phyloP scores from a whole-genome alignment of 2,113 vertebrate species.

The Aphelocoma coerulescens region DNA sequence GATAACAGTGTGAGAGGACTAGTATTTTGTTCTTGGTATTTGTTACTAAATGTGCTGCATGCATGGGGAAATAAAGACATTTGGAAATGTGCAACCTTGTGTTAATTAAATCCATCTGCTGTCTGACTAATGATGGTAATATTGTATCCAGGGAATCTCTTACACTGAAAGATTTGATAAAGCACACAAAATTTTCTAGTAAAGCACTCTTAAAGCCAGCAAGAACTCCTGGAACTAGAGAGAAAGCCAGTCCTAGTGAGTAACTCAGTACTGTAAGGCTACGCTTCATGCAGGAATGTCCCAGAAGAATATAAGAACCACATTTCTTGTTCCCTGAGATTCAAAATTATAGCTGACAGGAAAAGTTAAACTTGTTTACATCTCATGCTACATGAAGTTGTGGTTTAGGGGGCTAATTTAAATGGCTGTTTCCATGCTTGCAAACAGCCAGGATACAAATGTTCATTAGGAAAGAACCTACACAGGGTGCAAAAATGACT shows the following conservation, averaged over 20 bases:
- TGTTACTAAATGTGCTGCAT: not conserved
- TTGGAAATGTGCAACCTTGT: not conserved
- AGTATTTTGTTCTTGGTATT: not conserved
- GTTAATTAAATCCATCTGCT: constrained; percentile 48
- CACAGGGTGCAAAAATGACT: not conserved
- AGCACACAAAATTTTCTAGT: not conserved
- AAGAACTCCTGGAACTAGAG: not conserved
- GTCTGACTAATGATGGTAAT: constrained; percentile 16
- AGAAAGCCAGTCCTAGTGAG: not conserved
- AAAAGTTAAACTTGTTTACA: not conserved
- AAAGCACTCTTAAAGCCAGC: not conserved
- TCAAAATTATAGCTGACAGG: not conserved
- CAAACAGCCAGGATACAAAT: not conserved
- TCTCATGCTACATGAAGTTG: not conserved
- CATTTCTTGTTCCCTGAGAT: not conserved
- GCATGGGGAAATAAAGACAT: not conserved
- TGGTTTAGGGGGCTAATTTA: not conserved
- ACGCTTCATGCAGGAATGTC: not conserved
- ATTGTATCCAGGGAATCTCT: not conserved
- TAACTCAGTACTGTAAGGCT: not conserved
- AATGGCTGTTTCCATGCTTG: not conserved
- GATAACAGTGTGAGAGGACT: not conserved
- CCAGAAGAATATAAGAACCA: not conserved
- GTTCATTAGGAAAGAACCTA: not conserved
- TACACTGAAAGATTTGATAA: not conserved